phyloP scores from a whole-genome alignment of 1,140 invertebrate genomes.

The Gonatopus flavifemur region DNA sequence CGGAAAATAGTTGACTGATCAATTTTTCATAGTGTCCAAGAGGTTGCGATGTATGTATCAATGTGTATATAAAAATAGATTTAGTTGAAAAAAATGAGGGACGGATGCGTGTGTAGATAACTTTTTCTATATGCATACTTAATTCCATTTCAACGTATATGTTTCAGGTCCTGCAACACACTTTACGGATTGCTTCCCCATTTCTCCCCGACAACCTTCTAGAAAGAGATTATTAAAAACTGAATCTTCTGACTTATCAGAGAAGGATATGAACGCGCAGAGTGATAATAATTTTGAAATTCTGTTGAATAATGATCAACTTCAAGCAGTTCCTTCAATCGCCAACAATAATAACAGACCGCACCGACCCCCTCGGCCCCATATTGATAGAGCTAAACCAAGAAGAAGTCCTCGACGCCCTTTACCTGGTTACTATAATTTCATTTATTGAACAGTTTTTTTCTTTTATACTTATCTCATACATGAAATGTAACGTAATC shows the following conservation, averaged over 20 bases:
- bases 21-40: too few relatives aligned
- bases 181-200: conserved; percentile 54
- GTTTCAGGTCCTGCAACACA: conserved; percentile 59
- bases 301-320: conserved; percentile 28
- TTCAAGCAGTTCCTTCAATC: conserved; percentile 17
- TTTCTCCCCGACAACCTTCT: conserved; percentile 44
- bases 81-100: too few relatives aligned
- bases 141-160: neutral
- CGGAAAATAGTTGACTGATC: too few relatives aligned
- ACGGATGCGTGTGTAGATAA: too few relatives aligned
- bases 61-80: too few relatives aligned
- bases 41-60: too few relatives aligned
- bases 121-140: neutral
- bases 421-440: conserved; percentile 46
- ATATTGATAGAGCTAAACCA: conserved; percentile 60
- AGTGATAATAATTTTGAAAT: conserved; percentile 8
- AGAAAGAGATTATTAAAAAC: conserved; percentile 38
- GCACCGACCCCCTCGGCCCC: conserved; percentile 25
- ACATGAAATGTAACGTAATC: neutral
- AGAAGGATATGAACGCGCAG: conserved; percentile 19
- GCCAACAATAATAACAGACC: conserved; percentile 33
- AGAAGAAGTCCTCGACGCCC: conserved; percentile 57
- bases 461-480: neutral
- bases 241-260: conserved; percentile 24
- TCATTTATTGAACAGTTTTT: neutral